Percentiles rank a stretch among this genome's conserved stretches.
Evolutionary conservation across 2,113 vertebrate species (phyloP).

Genomic region (Mola mola): DNA sequence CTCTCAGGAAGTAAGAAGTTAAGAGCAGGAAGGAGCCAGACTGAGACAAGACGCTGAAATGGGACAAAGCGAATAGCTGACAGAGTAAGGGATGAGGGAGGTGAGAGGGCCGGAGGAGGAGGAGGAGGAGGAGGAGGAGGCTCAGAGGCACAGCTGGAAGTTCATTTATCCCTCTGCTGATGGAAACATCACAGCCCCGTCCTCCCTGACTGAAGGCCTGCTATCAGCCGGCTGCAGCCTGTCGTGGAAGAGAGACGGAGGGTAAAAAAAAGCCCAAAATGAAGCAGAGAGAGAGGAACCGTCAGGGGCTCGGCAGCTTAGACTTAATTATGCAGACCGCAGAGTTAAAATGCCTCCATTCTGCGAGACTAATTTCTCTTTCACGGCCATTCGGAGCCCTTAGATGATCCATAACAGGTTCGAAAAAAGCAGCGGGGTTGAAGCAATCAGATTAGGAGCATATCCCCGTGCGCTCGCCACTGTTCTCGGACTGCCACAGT

Average conservation of each 20-base stretch:
- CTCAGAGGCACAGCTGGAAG: conserved; percentile 64
- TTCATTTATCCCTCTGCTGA: conserved; percentile 75
- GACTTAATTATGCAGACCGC: conserved; percentile 51
- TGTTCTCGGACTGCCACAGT: neutral
- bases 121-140: conserved; percentile 3
- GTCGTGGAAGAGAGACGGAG: neutral
- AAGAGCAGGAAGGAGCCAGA: conserved; percentile 2
- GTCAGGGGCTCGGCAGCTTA: conserved; percentile 26
- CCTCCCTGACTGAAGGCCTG: conserved; percentile 31
- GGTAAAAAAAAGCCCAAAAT: neutral
- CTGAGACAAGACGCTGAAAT: neutral
- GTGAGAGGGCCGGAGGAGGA: conserved; percentile 7
- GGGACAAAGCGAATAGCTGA: conserved; percentile 21
- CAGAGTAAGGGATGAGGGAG: conserved; percentile 16
- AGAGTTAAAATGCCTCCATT: conserved; percentile 24
- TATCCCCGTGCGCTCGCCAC: neutral
- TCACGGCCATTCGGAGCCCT: conserved; percentile 11
- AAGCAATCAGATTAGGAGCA: conserved; percentile 15
- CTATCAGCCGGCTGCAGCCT: conserved; percentile 54
- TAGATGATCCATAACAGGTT: conserved; percentile 9
- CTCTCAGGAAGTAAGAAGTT: neutral
- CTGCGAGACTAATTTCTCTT: conserved; percentile 33
- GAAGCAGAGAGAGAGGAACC: conserved; percentile 16
- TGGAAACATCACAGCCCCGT: conserved; percentile 46
- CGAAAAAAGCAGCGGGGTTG: conserved; percentile 28